Conservation (phyloP, 1,140 invertebrate genomes). For the Macrotrachela quadricornifera region DNA sequence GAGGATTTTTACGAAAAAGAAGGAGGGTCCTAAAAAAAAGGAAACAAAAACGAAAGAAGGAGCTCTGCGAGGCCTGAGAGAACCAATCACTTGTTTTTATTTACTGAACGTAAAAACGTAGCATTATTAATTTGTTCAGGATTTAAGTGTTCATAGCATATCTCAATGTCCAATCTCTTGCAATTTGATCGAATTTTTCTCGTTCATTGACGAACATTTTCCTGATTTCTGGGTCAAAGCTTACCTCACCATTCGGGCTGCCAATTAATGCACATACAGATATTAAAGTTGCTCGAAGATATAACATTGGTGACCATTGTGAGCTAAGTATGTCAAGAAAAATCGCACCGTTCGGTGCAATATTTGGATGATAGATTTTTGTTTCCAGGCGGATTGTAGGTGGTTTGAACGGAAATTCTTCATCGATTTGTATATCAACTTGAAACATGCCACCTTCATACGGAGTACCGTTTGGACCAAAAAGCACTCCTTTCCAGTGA, state of each 20-base stretch:
- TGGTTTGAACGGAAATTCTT: slow-evolving; percentile 25
- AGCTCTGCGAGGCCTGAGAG: too few species aligned
- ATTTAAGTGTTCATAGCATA: too few species aligned
- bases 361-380: slow-evolving; percentile 30
- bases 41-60: too few species aligned
- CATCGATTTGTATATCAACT: slow-evolving; percentile 44
- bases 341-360: slow-evolving; percentile 29
- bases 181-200: slow-evolving; percentile 62
- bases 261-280: slow-evolving; percentile 2
- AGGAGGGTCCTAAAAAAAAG: too few species aligned
- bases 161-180: too few species aligned
- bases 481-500: slow-evolving; percentile 21
- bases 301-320: slow-evolving; percentile 28
- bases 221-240: slow-evolving; percentile 91
- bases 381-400: slow-evolving; percentile 59
- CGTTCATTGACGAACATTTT: slow-evolving; percentile 96
- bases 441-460: slow-evolving; percentile 54
- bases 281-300: background rate
- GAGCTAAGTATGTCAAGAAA: slow-evolving; percentile 31
- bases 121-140: too few species aligned
- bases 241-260: slow-evolving; percentile 38
- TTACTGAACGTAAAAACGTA: too few species aligned
- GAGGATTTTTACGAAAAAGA: too few species aligned
- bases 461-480: slow-evolving; percentile 21
- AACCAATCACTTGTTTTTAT: too few species aligned